These are phyloP conservation scores for Apis dorsata DNA, from an alignment of 1,140 invertebrate species.

Conservation along the genomic window DNA sequence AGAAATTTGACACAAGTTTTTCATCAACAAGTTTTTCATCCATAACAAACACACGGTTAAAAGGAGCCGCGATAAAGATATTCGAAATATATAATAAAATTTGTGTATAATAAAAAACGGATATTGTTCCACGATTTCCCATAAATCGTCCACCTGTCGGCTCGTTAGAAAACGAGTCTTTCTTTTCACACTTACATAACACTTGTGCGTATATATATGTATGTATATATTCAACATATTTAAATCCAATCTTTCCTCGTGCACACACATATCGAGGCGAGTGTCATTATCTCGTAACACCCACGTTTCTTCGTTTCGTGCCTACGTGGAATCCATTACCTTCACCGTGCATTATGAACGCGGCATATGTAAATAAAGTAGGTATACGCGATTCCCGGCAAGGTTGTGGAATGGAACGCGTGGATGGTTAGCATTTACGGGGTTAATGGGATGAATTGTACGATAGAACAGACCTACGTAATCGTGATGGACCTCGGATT, in stretches of 20 bases:
- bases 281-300: conserved; percentile 44
- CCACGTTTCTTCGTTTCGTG: conserved; percentile 6
- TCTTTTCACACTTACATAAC: conserved; percentile 20
- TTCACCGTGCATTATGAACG: conserved; percentile 29
- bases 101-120: too few relatives aligned
- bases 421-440: conserved; percentile 4
- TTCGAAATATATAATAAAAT: not conserved
- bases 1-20: too few relatives aligned
- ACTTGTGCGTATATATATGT: not conserved
- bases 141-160: conserved; percentile 19
- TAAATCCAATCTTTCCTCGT: conserved; percentile 11
- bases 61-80: not conserved
- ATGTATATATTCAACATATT: not conserved
- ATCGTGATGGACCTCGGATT: not conserved
- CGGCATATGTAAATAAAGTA: conserved; percentile 30
- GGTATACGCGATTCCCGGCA: conserved; percentile 7
- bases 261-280: not conserved
- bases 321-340: conserved; percentile 36
- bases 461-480: conserved; percentile 10
- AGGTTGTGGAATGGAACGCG: conserved; percentile 37
- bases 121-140: not conserved
- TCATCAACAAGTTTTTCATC: too few relatives aligned
- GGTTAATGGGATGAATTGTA: conserved; percentile 51
- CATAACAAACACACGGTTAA: not conserved
- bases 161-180: conserved; percentile 16